Base-by-base conservation (phyloP, 1,140 invertebrate genomes). In the Centruroides vittatus region DNA sequence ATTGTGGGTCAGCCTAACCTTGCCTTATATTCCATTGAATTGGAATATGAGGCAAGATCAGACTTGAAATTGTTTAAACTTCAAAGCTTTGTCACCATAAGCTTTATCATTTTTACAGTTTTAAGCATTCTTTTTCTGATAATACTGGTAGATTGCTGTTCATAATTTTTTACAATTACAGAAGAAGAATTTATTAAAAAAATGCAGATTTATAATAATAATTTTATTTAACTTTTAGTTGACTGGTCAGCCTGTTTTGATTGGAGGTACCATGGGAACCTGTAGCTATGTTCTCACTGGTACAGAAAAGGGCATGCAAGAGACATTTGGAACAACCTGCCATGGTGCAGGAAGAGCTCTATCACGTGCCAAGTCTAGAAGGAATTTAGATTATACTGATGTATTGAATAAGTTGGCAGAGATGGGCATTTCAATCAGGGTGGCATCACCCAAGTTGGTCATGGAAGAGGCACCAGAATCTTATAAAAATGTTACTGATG, bases 381-480 rank as follows among this genome's bases (percentile, higher is more conserved):
- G 96, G 62, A 98, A 97, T 71, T 73, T 99, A 11, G 92, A 95
- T 73, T 99, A 98, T 70, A 84, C 84, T 65, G 82, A 90, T 61
- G 96, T 99, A 8, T 73, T 99, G 35, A 76, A 82, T 13, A 89
- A 91, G 72, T 74, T 99, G 50, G 82, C 93, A 67, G 75, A 82
- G 52, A 83, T 90, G 77, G 94, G 94, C n/a, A 99, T 98, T 67
- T 89, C 93, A 3, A 99, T 99, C 51, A 61, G 97, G 72, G 93
- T 99, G 1, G 97, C 97, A 36, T 99, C 95, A 11, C 97, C 97
- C 0, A 99, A 99, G 78, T 77, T 99, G 60, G 94, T 99, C 0
- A 99, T 99, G 95, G 97, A 99, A 79, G 97, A 99, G 79, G 92
- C 96, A 54, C 97, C 97, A 0, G 94, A 99, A 74, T 98, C 94